Conservation (phyloP, 2,113 vertebrate species). For the Prunella himalayana region DNA sequence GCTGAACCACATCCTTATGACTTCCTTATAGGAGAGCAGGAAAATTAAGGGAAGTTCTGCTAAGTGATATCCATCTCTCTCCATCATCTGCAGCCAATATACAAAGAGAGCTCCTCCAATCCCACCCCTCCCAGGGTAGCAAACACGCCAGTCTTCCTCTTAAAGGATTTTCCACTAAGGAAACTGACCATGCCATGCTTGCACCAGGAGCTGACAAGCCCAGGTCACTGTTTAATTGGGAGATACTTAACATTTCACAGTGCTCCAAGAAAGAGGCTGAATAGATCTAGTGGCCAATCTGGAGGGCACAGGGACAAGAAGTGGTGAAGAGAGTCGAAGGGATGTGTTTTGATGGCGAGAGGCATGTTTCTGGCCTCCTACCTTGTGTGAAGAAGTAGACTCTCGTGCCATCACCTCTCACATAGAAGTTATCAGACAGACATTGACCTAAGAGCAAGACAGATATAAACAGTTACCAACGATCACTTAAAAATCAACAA, state of each 20-base stretch:
- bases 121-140: background rate
- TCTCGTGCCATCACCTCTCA: conserved; percentile 93
- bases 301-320: background rate
- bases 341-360: background rate
- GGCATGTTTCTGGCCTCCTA: conserved; percentile 42
- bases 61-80: background rate
- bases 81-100: background rate
- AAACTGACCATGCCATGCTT: background rate
- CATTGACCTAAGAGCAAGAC: conserved; percentile 81
- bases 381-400: conserved; percentile 99
- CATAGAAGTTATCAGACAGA: conserved; percentile 95
- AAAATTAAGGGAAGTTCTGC: background rate
- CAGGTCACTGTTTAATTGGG: background rate
- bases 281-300: background rate
- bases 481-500: conserved; percentile 12
- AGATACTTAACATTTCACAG: background rate
- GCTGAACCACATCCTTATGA: background rate
- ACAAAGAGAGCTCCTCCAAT: background rate
- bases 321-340: background rate
- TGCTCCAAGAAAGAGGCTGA: background rate
- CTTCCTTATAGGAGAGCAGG: background rate
- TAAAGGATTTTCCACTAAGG: background rate
- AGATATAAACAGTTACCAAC: background rate
- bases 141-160: background rate
- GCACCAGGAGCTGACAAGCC: background rate